Conservation (phyloP, 1,140 invertebrate species). For the Drosophila rhopaloa region DNA sequence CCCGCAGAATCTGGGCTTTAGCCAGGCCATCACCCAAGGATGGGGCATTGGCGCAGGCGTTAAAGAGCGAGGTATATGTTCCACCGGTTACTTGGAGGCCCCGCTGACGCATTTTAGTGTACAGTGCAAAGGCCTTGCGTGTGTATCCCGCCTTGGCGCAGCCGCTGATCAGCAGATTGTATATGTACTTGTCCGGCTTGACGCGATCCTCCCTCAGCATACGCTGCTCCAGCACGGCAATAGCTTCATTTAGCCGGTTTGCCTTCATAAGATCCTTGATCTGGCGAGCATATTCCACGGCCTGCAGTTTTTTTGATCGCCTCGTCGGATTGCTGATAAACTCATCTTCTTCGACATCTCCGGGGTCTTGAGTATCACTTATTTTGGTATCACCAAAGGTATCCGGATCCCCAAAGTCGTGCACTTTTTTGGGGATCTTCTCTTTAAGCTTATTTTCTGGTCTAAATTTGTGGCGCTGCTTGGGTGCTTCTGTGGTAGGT, state of each 20-base stretch:
- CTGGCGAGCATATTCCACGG: constrained; percentile 88
- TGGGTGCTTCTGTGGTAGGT: background rate
- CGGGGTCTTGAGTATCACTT: constrained; percentile 33
- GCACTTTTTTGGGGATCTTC: background rate
- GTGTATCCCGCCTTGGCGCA: constrained; percentile 93
- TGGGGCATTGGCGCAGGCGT: constrained; percentile 93
- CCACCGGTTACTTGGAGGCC: constrained; percentile 88
- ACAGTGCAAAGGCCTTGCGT: constrained; percentile 93
- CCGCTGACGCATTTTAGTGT: constrained; percentile 91
- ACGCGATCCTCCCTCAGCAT: constrained; percentile 91
- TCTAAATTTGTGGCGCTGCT: background rate
- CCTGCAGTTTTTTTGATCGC: constrained; percentile 85
- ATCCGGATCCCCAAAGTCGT: constrained; percentile 43
- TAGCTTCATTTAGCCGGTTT: constrained; percentile 89
- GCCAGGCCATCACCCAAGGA: constrained; percentile 87
- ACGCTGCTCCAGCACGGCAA: constrained; percentile 89
- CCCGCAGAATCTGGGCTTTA: constrained; percentile 88
- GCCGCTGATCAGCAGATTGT: constrained; percentile 91
- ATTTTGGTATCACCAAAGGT: constrained; percentile 48
- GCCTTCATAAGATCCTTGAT: constrained; percentile 89
- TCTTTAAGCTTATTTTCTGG: constrained; percentile 3
- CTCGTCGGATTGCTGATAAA: constrained; percentile 85
- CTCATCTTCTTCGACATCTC: constrained; percentile 86
- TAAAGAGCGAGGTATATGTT: constrained; percentile 93
- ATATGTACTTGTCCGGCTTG: constrained; percentile 91